A percentile compares a stretch with the other conserved stretches of the same genome.
These are phyloP conservation scores for Proterorhinus semilunaris DNA, from an alignment of 2,113 vertebrate genomes.

Conservation along the genomic window DNA sequence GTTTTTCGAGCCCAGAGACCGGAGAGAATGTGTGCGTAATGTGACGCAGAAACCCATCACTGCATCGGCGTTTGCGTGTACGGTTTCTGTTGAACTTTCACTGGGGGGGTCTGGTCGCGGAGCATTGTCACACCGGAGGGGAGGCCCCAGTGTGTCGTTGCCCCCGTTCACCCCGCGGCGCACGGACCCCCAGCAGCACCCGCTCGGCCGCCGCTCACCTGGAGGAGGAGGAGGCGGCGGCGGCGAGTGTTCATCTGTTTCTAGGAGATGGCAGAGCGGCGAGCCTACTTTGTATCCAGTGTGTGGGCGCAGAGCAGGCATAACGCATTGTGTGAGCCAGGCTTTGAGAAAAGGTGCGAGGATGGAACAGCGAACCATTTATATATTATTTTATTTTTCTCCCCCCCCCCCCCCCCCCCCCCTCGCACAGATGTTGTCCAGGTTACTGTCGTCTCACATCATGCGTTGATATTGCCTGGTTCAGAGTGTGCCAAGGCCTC, in stretches of 20 bases:
- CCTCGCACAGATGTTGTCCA: background rate
- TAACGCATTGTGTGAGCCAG: conserved; percentile 42
- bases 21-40: conserved; percentile 22
- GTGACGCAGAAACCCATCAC: conserved; percentile 55
- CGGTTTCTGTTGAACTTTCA: background rate
- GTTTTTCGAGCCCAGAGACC: conserved; percentile 31
- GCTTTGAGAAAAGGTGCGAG: conserved; percentile 24
- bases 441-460: background rate
- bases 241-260: conserved; percentile 46
- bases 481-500: conserved; percentile 32
- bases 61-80: conserved; percentile 22
- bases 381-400: background rate
- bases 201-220: conserved; percentile 44
- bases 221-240: conserved; percentile 41
- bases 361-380: conserved; percentile 29
- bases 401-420: too few species aligned
- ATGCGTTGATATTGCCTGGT: background rate
- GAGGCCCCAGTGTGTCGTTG: conserved; percentile 9
- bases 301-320: conserved; percentile 63
- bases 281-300: conserved; percentile 37
- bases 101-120: conserved; percentile 4
- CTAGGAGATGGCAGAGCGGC: conserved; percentile 46
- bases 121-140: conserved; percentile 1
- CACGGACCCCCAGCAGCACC: conserved; percentile 33
- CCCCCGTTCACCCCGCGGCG: conserved; percentile 29